A percentile compares a stretch with the other conserved stretches of the same genome.
phyloP scores from a whole-genome alignment of 2,797 vertebrate genomes.

The Hydrophis major region DNA sequence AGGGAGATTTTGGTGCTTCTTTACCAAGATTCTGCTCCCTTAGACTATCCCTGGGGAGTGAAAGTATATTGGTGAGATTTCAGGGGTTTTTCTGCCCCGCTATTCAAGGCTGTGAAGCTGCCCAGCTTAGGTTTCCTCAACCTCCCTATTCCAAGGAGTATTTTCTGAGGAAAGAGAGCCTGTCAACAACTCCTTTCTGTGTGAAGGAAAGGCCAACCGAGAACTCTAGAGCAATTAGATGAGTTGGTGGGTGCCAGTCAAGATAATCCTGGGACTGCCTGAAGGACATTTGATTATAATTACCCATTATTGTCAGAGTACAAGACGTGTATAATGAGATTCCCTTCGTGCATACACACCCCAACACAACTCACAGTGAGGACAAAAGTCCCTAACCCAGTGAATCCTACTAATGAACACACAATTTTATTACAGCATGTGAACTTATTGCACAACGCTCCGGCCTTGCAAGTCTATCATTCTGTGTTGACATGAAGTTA shows the following conservation, averaged over 20 bases:
- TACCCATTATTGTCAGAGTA: no score
- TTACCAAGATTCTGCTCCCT: not conserved
- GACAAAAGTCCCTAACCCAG: no score
- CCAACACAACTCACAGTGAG: no score
- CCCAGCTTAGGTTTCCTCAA: not conserved
- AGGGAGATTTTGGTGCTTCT: no score
- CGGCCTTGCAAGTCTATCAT: no score
- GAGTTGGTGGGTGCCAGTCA: not conserved
- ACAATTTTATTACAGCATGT: no score
- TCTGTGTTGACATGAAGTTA: no score
- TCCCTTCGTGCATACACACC: no score
- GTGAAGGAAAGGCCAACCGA: not conserved
- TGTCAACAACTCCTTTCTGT: not conserved
- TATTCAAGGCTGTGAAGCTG: not conserved
- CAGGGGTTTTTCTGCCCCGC: not conserved
- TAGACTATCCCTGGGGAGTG: not conserved
- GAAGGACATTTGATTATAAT: not conserved
- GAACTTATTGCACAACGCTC: no score
- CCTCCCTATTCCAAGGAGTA: not conserved
- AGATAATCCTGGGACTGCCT: not conserved
- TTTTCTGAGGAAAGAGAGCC: not conserved
- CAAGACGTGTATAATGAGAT: no score
- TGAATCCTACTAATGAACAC: no score
- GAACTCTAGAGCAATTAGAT: not conserved
- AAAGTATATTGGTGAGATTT: not conserved